Evolutionary conservation across 1,140 invertebrate genomes (phyloP).

Genomic region (Drosophila seguyi): DNA sequence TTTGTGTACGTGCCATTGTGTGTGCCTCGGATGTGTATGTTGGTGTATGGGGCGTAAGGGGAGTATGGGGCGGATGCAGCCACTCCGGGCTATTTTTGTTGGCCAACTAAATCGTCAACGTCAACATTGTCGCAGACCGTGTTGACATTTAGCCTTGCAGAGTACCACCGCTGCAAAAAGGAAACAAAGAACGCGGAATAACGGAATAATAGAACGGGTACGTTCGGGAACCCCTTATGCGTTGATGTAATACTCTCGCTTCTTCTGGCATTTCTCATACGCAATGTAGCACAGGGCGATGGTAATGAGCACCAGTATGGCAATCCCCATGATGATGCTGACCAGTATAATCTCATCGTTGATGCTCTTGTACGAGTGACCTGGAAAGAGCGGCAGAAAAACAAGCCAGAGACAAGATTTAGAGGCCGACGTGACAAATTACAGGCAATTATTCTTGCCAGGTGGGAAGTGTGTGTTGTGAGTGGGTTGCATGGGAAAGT

Average conservation of each 20-base stretch:
- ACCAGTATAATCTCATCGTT: constrained; percentile 95
- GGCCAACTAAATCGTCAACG: constrained; percentile 77
- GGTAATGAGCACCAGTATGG: constrained; percentile 91
- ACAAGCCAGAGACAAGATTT: constrained; percentile 31
- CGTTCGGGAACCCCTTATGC: constrained; percentile 63
- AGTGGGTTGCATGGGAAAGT: constrained; percentile 3
- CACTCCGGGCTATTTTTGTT: constrained; percentile 39
- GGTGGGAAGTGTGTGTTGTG: constrained; percentile 6
- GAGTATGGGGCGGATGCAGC: constrained; percentile 16
- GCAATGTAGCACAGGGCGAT: constrained; percentile 92
- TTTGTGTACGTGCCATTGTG: constrained; percentile 40
- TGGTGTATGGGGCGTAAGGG: not conserved
- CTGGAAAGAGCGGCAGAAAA: constrained; percentile 84
- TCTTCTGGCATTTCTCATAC: constrained; percentile 90
- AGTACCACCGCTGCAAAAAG: constrained; percentile 18
- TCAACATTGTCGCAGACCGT: constrained; percentile 73
- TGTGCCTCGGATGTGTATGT: constrained; percentile 11
- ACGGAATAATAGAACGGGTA: constrained; percentile 3
- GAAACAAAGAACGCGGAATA: constrained; percentile 17
- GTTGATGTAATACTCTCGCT: constrained; percentile 85
- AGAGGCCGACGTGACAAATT: constrained; percentile 57
- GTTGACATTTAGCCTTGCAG: constrained; percentile 71
- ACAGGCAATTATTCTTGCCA: constrained; percentile 57
- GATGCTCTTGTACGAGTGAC: constrained; percentile 91
- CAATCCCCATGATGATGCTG: constrained; percentile 93